Evolutionary conservation across 1,140 invertebrate species (phyloP), one percentile per base, ranked within the genome.

Genomic region (Steinernema feltiae): DNA sequence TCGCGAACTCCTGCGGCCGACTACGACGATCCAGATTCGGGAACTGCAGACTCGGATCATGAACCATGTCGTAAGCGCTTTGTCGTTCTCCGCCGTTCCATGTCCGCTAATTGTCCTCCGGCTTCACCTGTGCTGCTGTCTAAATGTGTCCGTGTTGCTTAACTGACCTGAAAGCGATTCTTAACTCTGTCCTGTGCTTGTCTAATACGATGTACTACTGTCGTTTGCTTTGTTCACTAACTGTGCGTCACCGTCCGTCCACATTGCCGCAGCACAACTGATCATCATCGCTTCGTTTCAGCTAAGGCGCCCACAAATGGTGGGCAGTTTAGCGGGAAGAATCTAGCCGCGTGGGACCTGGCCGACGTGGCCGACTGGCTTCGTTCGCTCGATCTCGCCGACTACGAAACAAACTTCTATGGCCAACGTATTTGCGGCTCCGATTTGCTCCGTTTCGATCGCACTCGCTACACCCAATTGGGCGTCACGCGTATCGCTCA

Each of bases 401-500:
- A 90, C 82, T 90, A 90, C 82, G 87, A 87, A 80, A 80, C 79
- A 32, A 86, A 85, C 30, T 90, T 90, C 79, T 81, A 84, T 69
- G 83, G 84, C 69, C 82, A 86, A 69, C 78, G 84, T 27, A 88
- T 90, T 32, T 87, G 87, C 76, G 89, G 89, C 24, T 81, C 80
- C 21, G 87, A 88, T 78, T 82, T 90, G 74, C 76, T 87, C 46
- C 84, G 84, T 70, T 87, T 90, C 74, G 89, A 90, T 84, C 89
- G 89, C 75, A 86, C 88, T 76, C 83, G 85, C 32, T 85, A 90
- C 21, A 86, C 89, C 63, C 87, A 88, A 69, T 81, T 90, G 2
- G 90, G 90, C 12, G 88, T 90, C 18, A 89, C 89, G 69, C 87
- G 88, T 76, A 85, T 90, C 71, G 88, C 88, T 17, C 89, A 90